Base-by-base conservation (phyloP, 2,113 vertebrate species). In the Platysternon megacephalum region DNA sequence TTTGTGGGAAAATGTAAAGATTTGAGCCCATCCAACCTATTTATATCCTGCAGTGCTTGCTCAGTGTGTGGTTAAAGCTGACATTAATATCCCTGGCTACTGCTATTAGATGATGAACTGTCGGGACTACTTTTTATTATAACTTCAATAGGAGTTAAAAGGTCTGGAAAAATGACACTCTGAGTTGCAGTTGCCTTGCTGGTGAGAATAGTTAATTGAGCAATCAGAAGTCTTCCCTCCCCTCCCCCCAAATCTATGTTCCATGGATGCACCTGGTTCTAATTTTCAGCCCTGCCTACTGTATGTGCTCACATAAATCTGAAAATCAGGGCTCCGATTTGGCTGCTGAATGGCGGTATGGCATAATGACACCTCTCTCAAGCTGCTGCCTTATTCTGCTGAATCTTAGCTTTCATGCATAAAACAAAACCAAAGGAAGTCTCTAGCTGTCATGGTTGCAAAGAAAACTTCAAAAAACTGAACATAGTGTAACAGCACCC, bases 291-390 rank as follows among this genome's bases (percentile, higher is more conserved):
- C 74, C 74, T 28, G 42, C 42, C 74, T 44, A 16, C 24, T 26
- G 14, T 8, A 29, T 8, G 17, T 2, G 7, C 24, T 78, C 42
- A 28, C 42, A 78, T 44, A 78, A 46, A 78, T 78, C 22, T n/a
- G 35, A 65, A 88, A 44, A 11, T 88, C 28, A 4, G 14, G 3
- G 2, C 2, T 44, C 3, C 2, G 49, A 10, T n/a, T 9, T 84
- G n/a, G 68, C 32, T 1, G 2, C 53, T 35, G 48, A 53, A 39
- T 39, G 0, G 8, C 65, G 3, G 65, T 10, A 72, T 21, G 19
- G 19, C 0, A 0, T 11, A 24, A 72, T 44, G 1, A 24, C 32
- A 49, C 28, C 22, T 68, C 6, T n/a, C 49, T 4, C 48, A 49
- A 65, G 65, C 68, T 35, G 4, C 44, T 4, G 1, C 9, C 42